phyloP scores from a whole-genome alignment of 2,888 invertebrate genomes.

The Deilephila elpenor region DNA sequence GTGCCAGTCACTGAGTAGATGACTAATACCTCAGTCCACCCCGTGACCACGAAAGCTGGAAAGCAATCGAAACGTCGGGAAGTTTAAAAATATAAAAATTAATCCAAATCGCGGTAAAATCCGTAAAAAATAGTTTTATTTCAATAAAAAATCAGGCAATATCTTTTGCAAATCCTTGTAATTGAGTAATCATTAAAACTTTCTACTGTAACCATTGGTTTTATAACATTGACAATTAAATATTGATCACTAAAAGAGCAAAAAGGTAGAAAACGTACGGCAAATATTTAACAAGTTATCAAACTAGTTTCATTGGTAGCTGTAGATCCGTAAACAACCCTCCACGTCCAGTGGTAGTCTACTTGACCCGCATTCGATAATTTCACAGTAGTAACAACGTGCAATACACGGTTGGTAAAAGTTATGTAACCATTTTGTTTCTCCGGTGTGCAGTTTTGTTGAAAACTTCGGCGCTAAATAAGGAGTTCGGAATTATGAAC shows the following conservation, averaged over 20 bases:
- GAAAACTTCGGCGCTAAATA: slow-evolving; percentile 47
- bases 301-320: slow-evolving; percentile 34
- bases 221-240: background rate
- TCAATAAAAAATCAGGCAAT: too few species aligned
- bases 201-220: background rate
- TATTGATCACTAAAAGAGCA: background rate
- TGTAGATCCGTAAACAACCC: slow-evolving; percentile 33
- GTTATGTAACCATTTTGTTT: slow-evolving; percentile 36
- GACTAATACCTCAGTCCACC: too few species aligned
- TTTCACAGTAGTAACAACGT: slow-evolving; percentile 39
- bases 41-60: too few species aligned
- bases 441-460: slow-evolving; percentile 32
- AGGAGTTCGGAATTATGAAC: slow-evolving; percentile 46
- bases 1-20: too few species aligned
- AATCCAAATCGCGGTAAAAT: too few species aligned
- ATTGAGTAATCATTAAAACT: background rate
- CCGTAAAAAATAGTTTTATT: too few species aligned
- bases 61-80: too few species aligned
- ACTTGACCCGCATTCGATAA: slow-evolving; percentile 40
- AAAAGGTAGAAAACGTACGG: slow-evolving; percentile 5
- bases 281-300: slow-evolving; percentile 31
- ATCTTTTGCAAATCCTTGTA: too few species aligned
- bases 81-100: too few species aligned
- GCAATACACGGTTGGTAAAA: slow-evolving; percentile 31
- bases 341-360: slow-evolving; percentile 24